phyloP scores from a whole-genome alignment of 2,113 vertebrate species.

The Laterallus jamaicensis region DNA sequence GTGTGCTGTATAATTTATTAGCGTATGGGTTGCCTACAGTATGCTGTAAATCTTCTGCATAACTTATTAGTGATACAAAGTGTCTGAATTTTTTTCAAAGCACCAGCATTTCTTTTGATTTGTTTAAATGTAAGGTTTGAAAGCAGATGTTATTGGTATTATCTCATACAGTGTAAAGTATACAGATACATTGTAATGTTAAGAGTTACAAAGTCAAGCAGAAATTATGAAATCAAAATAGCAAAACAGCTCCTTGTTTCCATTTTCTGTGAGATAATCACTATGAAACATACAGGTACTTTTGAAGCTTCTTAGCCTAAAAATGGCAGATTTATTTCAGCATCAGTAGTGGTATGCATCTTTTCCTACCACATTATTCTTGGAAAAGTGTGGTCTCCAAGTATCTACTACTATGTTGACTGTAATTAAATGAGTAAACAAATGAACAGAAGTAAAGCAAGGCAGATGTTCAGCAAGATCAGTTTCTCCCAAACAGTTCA shows the following conservation, averaged over 20 bases:
- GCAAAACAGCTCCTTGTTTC: neutral
- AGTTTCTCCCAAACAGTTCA: neutral
- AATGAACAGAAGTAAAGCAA: neutral
- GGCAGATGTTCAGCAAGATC: neutral
- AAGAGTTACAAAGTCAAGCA: neutral
- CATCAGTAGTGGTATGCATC: accelerated
- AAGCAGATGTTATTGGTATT: neutral
- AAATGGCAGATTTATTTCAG: neutral
- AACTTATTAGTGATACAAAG: neutral
- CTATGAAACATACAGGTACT: neutral
- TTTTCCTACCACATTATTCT: neutral
- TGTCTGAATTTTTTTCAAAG: neutral
- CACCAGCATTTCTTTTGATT: neutral
- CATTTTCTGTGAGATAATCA: neutral
- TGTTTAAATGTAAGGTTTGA: neutral
- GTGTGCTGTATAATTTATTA: slow-evolving; percentile 1
- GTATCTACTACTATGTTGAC: neutral
- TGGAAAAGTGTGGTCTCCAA: neutral
- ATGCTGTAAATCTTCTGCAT: neutral
- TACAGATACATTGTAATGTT: neutral
- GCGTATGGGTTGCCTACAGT: neutral
- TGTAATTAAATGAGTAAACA: neutral
- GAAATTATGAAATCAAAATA: neutral
- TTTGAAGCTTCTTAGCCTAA: neutral
- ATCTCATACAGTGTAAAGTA: neutral